Percentiles rank a stretch among this genome's conserved stretches.
Evolutionary conservation across 1,140 invertebrate genomes (phyloP).

Genomic region (Chelonus insularis): DNA sequence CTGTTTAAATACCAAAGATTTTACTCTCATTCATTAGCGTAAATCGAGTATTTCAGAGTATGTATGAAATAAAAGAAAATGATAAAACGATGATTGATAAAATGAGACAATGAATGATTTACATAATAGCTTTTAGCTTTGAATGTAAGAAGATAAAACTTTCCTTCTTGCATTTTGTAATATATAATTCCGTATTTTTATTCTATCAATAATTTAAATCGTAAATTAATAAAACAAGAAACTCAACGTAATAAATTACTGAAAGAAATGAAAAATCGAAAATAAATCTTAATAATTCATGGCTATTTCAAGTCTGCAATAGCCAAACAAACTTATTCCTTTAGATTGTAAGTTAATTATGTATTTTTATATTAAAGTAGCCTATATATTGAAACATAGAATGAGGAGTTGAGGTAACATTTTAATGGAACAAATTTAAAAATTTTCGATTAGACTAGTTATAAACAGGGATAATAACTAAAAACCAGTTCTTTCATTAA

Average conservation of each 20-base stretch:
- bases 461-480: slow-evolving; percentile 31
- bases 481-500: too few species aligned
- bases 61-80: slow-evolving; percentile 31
- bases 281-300: slow-evolving; percentile 49
- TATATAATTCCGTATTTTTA: slow-evolving; percentile 44
- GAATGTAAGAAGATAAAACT: slow-evolving; percentile 39
- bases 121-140: slow-evolving; percentile 37
- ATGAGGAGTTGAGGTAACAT: slow-evolving; percentile 35
- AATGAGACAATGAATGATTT: slow-evolving; percentile 29
- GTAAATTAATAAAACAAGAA: too few species aligned
- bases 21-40: slow-evolving; percentile 37
- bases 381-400: slow-evolving; percentile 50
- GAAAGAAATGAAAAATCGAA: slow-evolving; percentile 13
- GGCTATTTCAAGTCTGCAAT: slow-evolving; percentile 51
- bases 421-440: slow-evolving; percentile 25
- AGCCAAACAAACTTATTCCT: slow-evolving; percentile 50
- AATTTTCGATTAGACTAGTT: slow-evolving; percentile 25
- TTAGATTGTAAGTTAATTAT: slow-evolving; percentile 61
- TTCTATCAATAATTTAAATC: slow-evolving; percentile 21
- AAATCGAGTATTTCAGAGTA: slow-evolving; percentile 32
- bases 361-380: slow-evolving; percentile 63
- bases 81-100: slow-evolving; percentile 11
- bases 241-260: slow-evolving; percentile 15
- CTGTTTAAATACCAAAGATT: slow-evolving; percentile 39
- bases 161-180: slow-evolving; percentile 23